phyloP scores from a whole-genome alignment of 2,113 vertebrate species.

The Romanogobio albipinnatus region DNA sequence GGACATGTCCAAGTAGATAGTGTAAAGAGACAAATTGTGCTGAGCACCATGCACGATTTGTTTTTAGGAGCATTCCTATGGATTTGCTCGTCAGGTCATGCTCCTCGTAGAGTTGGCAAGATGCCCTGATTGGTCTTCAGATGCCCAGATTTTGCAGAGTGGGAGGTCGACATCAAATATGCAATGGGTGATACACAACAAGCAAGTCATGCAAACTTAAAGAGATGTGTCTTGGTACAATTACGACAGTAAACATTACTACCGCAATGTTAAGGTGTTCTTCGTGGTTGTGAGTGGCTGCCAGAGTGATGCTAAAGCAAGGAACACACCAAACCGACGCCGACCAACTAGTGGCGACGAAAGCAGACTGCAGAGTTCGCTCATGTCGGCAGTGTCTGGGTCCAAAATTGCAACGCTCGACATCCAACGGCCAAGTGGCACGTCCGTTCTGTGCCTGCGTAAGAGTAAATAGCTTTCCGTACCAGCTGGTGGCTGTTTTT shows the following conservation, averaged over 20 bases:
- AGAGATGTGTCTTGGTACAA: not conserved
- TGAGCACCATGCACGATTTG: slow-evolving; percentile 58
- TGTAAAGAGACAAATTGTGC: slow-evolving; percentile 48
- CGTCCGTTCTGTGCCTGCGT: too few relatives aligned
- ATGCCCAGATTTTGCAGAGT: not conserved
- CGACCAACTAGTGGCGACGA: too few relatives aligned
- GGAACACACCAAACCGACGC: too few relatives aligned
- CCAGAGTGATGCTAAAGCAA: not conserved
- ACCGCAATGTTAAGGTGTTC: not conserved
- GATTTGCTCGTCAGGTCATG: slow-evolving; percentile 24
- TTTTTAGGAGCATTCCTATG: slow-evolving; percentile 27
- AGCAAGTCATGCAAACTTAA: not conserved
- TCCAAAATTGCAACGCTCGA: too few relatives aligned
- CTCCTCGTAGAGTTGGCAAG: not conserved
- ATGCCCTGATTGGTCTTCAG: slow-evolving; percentile 16
- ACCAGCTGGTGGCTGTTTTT: too few relatives aligned
- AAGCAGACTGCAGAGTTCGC: too few relatives aligned
- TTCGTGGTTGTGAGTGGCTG: not conserved
- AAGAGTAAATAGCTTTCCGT: too few relatives aligned
- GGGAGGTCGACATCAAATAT: slow-evolving; percentile 14
- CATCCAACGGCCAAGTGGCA: too few relatives aligned
- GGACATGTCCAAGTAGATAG: not conserved
- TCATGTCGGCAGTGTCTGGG: too few relatives aligned
- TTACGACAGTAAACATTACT: not conserved
- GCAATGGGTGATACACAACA: not conserved